phyloP scores from a whole-genome alignment of 2,797 vertebrate genomes.

The Pelochelys cantorii region DNA sequence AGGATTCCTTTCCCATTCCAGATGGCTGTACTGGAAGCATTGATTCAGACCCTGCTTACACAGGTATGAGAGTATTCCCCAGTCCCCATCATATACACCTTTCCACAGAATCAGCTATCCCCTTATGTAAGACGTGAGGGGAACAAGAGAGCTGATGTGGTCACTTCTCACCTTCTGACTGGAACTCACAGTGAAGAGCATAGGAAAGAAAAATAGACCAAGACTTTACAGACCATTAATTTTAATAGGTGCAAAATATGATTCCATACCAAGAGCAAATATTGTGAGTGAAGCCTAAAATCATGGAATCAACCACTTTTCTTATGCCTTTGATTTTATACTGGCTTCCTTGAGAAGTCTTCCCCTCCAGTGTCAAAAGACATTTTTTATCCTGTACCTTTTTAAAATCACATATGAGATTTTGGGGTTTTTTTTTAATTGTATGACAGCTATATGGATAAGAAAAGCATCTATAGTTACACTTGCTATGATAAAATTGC shows the following conservation, averaged over 20 bases:
- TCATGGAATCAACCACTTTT: not conserved
- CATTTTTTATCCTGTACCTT: not conserved
- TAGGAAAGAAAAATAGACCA: not conserved
- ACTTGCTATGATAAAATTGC: not conserved
- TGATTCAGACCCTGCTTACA: too few relatives aligned
- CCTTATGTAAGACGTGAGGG: not conserved
- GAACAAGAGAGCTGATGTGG: not conserved
- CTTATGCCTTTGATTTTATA: not conserved
- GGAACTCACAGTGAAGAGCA: too few relatives aligned
- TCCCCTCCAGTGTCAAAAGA: accelerated
- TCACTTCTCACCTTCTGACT: too few relatives aligned
- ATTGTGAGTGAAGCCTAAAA: not conserved
- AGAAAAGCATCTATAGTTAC: conserved; percentile 8
- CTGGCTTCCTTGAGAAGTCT: not conserved
- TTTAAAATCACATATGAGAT: conserved; percentile 7
- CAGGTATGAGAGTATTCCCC: not conserved
- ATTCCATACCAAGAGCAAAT: not conserved
- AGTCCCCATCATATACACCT: not conserved
- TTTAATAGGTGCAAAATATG: not conserved
- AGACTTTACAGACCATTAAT: not conserved
- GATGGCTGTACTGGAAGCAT: too few relatives aligned
- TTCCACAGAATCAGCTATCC: not conserved
- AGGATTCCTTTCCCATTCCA: too few relatives aligned
- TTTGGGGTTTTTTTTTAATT: not conserved
- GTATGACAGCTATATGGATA: conserved; percentile 47